Evolutionary conservation across 2,113 vertebrate species (phyloP).

Genomic region (Hippolais icterina): DNA sequence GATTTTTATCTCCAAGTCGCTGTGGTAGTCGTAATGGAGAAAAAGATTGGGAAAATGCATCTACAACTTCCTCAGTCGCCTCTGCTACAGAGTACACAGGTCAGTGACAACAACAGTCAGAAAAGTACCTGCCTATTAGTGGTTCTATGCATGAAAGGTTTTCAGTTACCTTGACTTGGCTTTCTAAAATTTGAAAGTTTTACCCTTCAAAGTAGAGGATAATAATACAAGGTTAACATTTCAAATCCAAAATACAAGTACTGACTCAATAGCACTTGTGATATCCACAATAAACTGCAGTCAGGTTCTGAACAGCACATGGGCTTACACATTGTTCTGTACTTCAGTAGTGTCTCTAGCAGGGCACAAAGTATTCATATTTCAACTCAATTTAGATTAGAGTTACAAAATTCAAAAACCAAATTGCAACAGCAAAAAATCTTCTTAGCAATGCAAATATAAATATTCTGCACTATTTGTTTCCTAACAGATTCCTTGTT

Average conservation of each 20-base stretch:
- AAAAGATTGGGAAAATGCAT: slow-evolving; percentile 97
- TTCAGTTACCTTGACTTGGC: not conserved
- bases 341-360: not conserved
- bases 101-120: slow-evolving; percentile 27
- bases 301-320: not conserved
- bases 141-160: not conserved
- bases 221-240: not conserved
- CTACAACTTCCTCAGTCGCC: slow-evolving; percentile 93
- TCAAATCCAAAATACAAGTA: not conserved
- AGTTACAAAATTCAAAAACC: not conserved
- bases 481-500: not conserved
- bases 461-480: not conserved
- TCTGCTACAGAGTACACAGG: slow-evolving; percentile 97
- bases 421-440: not conserved
- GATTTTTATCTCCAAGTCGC: slow-evolving; percentile 88
- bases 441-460: not conserved
- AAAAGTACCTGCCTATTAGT: not conserved
- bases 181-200: not conserved
- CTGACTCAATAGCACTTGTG: not conserved
- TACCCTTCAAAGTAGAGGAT: not conserved
- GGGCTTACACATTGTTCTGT: not conserved
- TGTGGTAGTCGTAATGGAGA: slow-evolving; percentile 94
- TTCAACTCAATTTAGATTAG: not conserved
- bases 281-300: not conserved
- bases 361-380: not conserved